These are phyloP conservation scores for Rhipidura dahli DNA, from an alignment of 2,113 vertebrate genomes.

Conservation along the genomic window DNA sequence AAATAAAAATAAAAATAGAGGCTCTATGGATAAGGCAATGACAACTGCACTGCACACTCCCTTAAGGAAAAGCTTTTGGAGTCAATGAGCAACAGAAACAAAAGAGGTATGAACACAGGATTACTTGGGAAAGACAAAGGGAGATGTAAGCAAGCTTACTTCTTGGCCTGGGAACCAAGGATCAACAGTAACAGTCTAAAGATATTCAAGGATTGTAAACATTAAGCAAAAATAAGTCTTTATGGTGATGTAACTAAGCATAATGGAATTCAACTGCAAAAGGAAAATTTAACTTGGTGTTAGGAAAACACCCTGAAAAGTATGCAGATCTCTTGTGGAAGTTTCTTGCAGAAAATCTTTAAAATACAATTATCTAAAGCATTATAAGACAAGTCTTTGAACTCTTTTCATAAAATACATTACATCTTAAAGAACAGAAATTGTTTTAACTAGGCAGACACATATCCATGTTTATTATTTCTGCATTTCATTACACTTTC, in stretches of 20 bases:
- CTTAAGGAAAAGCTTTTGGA: background rate
- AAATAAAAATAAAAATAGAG: background rate
- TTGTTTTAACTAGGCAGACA: background rate
- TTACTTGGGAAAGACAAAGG: background rate
- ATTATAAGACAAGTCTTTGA: background rate
- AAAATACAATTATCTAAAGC: background rate
- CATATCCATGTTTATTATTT: background rate
- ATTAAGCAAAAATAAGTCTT: background rate
- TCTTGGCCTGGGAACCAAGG: background rate
- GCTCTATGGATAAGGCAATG: background rate
- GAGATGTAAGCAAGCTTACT: background rate
- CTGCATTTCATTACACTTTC: background rate
- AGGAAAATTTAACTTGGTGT: background rate
- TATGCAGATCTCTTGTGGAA: background rate
- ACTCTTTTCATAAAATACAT: background rate
- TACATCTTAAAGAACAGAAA: background rate
- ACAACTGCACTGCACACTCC: background rate
- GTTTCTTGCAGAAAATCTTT: background rate
- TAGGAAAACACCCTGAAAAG: background rate
- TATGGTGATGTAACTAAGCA: background rate
- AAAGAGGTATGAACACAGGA: background rate
- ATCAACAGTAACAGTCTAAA: background rate
- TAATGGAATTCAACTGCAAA: background rate
- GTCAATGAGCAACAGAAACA: background rate
- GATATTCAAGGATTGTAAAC: background rate